Conservation (phyloP, 2,888 invertebrate species). For the Limenitis arthemis region DNA sequence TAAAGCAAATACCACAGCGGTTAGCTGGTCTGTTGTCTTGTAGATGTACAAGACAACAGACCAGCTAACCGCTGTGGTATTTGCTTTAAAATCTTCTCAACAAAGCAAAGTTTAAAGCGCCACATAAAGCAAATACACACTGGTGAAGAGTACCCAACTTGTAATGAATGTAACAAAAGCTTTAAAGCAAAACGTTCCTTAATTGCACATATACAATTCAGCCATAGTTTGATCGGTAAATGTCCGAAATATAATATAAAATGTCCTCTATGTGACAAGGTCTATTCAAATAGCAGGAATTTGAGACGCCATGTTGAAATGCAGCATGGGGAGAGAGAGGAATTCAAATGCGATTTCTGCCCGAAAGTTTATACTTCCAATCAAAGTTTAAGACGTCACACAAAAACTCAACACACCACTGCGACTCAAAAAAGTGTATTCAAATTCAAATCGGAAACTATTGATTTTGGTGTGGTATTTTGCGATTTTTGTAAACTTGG, state of each 20-base stretch:
- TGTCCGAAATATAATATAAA: constrained; percentile 38
- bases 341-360: constrained; percentile 45
- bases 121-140: constrained; percentile 49
- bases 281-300: constrained; percentile 45
- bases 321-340: constrained; percentile 42
- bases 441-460: no score
- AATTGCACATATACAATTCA: constrained; percentile 41
- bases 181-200: constrained; percentile 45
- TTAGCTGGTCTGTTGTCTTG: no score
- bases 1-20: no score
- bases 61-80: constrained; percentile 37
- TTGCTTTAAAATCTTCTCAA: constrained; percentile 46
- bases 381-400: constrained; percentile 46
- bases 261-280: constrained; percentile 44
- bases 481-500: constrained; percentile 39
- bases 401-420: constrained; percentile 31
- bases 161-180: constrained; percentile 42
- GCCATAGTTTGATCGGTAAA: constrained; percentile 24
- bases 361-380: constrained; percentile 53
- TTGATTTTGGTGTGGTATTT: not conserved
- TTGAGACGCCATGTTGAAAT: constrained; percentile 48
- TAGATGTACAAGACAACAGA: constrained; percentile 41
- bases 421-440: not conserved
- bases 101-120: constrained; percentile 45
- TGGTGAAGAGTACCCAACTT: constrained; percentile 39